Percentiles rank a stretch among this genome's conserved stretches.
Evolutionary conservation across 2,888 invertebrate genomes (phyloP).

Genomic region (Oligia fasciuncula): DNA sequence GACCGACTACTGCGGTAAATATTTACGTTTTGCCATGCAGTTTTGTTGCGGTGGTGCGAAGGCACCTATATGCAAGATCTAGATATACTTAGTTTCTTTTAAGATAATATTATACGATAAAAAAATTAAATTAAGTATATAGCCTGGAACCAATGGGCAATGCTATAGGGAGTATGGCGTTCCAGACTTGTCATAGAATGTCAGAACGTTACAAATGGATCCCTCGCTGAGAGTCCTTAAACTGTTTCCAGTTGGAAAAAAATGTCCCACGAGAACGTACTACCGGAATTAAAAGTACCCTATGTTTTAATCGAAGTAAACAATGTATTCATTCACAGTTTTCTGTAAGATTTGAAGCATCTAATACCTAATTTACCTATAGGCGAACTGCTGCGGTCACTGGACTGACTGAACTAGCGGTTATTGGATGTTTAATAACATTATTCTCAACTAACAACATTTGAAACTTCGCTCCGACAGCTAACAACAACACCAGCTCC

Average conservation of each 20-base stretch:
- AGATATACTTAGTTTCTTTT: no score
- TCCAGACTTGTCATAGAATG: background rate
- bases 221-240: background rate
- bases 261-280: no score
- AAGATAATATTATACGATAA: no score
- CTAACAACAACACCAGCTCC: slow-evolving; percentile 80
- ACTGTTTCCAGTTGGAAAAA: no score
- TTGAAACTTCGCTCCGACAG: slow-evolving; percentile 66
- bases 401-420: background rate
- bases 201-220: background rate
- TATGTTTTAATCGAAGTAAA: no score
- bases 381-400: background rate
- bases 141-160: background rate
- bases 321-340: no score
- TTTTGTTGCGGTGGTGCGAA: background rate
- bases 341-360: background rate
- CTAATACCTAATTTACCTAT: background rate
- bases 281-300: no score
- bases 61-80: background rate
- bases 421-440: background rate
- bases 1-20: slow-evolving; percentile 82
- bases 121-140: no score
- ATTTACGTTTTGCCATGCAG: background rate
- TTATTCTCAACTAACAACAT: background rate
- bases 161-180: background rate